Conservation (phyloP, 1,140 invertebrate species). For the Saccostrea echinata region DNA sequence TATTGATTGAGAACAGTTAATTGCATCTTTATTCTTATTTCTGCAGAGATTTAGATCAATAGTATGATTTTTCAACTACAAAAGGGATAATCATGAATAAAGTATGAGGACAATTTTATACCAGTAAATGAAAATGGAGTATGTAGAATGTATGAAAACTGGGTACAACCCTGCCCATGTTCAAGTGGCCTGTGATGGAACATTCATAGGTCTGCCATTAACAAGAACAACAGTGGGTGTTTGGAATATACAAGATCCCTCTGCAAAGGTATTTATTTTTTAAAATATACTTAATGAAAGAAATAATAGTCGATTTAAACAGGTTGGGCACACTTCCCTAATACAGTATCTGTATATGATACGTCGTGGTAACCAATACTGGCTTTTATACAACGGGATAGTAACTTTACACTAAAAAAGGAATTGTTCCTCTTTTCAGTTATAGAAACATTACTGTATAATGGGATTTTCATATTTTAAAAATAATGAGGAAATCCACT, state of each 20-base stretch:
- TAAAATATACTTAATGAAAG: background rate
- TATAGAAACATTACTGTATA: too few relatives aligned
- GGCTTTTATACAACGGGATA: too few relatives aligned
- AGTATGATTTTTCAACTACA: background rate
- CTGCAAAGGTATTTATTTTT: conserved; percentile 53
- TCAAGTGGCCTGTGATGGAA: conserved; percentile 68
- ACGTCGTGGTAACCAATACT: too few relatives aligned
- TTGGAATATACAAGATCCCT: conserved; percentile 68
- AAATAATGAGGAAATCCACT: too few relatives aligned
- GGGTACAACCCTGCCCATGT: conserved; percentile 67
- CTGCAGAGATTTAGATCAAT: background rate
- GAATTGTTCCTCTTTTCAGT: too few relatives aligned
- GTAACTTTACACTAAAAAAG: too few relatives aligned
- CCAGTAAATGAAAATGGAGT: conserved; percentile 48
- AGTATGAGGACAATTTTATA: background rate
- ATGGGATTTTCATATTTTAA: too few relatives aligned
- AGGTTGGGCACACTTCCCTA: too few relatives aligned
- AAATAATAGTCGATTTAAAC: background rate
- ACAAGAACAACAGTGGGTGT: conserved; percentile 65
- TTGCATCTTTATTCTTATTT: background rate
- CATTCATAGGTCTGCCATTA: conserved; percentile 65
- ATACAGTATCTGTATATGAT: too few relatives aligned
- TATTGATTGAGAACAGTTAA: too few relatives aligned
- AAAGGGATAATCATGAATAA: conserved; percentile 13
- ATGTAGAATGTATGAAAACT: conserved; percentile 55